Percentiles rank a stretch among this genome's conserved stretches.
Evolutionary conservation across 1,140 invertebrate species (phyloP).

Genomic region (Brachionus paranguensis): DNA sequence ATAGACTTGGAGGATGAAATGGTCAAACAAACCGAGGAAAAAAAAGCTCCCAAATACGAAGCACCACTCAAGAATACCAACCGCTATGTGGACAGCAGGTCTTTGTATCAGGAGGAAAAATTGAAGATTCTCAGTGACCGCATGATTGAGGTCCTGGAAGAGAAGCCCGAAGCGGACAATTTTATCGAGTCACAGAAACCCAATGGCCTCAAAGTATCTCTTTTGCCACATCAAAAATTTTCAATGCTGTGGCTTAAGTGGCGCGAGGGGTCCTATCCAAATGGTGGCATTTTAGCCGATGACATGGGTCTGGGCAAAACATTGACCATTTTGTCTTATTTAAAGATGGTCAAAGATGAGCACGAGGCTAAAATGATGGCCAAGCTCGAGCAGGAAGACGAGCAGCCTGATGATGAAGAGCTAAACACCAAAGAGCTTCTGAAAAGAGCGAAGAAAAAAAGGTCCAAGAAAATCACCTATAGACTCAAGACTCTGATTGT

Average conservation of each 20-base stretch:
- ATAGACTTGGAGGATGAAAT: slow-evolving; percentile 24
- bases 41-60: background rate
- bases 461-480: background rate
- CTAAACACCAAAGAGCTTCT: slow-evolving; percentile 41
- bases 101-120: background rate
- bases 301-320: slow-evolving; percentile 99
- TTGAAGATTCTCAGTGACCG: background rate
- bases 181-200: background rate
- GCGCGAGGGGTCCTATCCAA: slow-evolving; percentile 74
- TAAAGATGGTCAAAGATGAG: slow-evolving; percentile 90
- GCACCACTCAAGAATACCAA: background rate
- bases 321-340: slow-evolving; percentile 90
- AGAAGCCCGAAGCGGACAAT: slow-evolving; percentile 12
- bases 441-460: background rate
- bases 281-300: slow-evolving; percentile 91
- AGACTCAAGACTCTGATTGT: slow-evolving; percentile 67
- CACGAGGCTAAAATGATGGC: slow-evolving; percentile 61
- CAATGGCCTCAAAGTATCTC: slow-evolving; percentile 49
- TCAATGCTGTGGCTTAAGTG: slow-evolving; percentile 80
- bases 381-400: slow-evolving; percentile 66
- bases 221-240: slow-evolving; percentile 80
- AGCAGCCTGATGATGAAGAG: slow-evolving; percentile 42
- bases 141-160: slow-evolving; percentile 20
- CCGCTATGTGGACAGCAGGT: background rate
- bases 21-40: background rate